A percentile compares a stretch with the other conserved stretches of the same genome.
Conservation (phyloP, 2,113 vertebrate genomes). For the Caretta caretta region DNA sequence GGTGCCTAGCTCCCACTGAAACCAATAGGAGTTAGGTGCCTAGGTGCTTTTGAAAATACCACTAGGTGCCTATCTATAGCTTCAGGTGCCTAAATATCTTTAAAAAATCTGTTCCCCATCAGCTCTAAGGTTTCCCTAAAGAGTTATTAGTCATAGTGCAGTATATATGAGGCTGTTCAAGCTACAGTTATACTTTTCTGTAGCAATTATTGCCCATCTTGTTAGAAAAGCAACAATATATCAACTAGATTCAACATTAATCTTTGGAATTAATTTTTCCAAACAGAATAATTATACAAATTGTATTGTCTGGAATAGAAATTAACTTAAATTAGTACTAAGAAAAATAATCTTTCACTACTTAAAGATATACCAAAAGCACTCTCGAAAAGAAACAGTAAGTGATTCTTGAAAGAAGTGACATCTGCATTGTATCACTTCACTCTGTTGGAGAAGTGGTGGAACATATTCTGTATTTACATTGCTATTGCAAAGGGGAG, state of each 20-base stretch:
- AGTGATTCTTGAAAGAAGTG: not conserved
- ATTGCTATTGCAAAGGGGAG: not conserved
- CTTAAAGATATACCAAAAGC: not conserved
- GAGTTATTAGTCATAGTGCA: not conserved
- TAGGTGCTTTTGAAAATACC: accelerated
- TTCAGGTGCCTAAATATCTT: conserved; percentile 23
- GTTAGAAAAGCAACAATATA: not conserved
- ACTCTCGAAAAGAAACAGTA: not conserved
- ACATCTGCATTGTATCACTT: not conserved
- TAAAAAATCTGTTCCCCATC: conserved; percentile 67
- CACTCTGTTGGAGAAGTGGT: not conserved
- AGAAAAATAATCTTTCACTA: not conserved
- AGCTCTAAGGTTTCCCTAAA: not conserved
- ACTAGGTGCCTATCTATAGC: not conserved
- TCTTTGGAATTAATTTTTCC: not conserved
- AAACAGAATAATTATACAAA: not conserved
- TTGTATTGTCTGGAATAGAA: not conserved
- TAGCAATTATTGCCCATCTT: not conserved
- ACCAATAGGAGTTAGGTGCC: not conserved
- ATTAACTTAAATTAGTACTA: not conserved
- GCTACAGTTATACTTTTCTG: not conserved
- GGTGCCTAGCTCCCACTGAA: not conserved
- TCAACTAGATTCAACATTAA: not conserved
- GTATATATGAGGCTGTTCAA: not conserved
- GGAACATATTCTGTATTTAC: not conserved